Conservation (phyloP, 53 echinoderm and acorn worm genomes). For the Temnopleurus reevesii region DNA sequence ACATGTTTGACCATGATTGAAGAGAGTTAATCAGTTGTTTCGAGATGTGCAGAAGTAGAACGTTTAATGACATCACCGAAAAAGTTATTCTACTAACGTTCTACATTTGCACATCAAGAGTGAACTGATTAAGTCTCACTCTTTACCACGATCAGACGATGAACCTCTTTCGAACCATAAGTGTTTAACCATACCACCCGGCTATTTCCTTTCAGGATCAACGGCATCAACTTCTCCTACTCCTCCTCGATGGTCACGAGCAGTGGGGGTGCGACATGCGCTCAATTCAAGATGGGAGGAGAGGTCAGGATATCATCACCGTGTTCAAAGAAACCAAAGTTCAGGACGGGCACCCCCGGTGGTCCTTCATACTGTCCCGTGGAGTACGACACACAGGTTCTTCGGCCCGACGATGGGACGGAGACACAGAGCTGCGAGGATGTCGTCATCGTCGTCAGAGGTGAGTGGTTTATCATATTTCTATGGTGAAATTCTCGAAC, state of each 20-base stretch:
- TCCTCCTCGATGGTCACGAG: slow-evolving; percentile 67
- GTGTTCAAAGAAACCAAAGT: slow-evolving; percentile 63
- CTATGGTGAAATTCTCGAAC: too few species aligned
- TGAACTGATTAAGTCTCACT: too few species aligned
- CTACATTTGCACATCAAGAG: too few species aligned
- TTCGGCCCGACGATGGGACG: not conserved
- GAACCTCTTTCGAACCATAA: too few species aligned
- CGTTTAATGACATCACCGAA: too few species aligned
- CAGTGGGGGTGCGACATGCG: slow-evolving; percentile 73
- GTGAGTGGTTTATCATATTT: not conserved
- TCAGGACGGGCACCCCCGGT: slow-evolving; percentile 15
- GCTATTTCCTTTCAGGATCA: slow-evolving; percentile 71
- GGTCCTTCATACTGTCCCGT: slow-evolving; percentile 55
- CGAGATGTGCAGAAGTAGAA: too few species aligned
- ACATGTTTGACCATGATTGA: too few species aligned
- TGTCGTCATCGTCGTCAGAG: slow-evolving; percentile 29
- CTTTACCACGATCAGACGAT: too few species aligned
- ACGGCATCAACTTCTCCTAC: slow-evolving; percentile 80
- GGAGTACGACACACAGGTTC: slow-evolving; percentile 34
- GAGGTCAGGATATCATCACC: slow-evolving; percentile 69
- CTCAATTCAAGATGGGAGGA: slow-evolving; percentile 81
- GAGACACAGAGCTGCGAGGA: slow-evolving; percentile 14
- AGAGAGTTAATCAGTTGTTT: too few species aligned
- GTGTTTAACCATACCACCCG: too few species aligned
- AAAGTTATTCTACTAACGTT: too few species aligned